A percentile compares a stretch with the other conserved stretches of the same genome.
Conservation (phyloP, 2,888 invertebrate genomes). For the Embidobia sp. region DNA sequence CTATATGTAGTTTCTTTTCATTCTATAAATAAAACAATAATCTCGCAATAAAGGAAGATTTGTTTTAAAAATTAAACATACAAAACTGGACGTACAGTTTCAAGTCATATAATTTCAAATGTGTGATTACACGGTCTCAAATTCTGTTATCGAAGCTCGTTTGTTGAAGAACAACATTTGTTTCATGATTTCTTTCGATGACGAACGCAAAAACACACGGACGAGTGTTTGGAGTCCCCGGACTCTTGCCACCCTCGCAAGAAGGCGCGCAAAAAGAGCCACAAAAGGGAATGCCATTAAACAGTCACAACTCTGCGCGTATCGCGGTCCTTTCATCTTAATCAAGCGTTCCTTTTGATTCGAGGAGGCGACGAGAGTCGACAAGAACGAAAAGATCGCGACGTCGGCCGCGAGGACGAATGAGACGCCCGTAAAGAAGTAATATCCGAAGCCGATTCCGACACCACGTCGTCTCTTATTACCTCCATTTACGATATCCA, state of each 20-base stretch:
- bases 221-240: conserved; percentile 31
- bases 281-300: conserved; percentile 49
- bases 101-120: neutral
- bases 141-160: conserved; percentile 27
- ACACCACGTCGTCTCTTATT: conserved; percentile 57
- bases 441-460: conserved; percentile 44
- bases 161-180: conserved; percentile 28
- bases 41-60: no score
- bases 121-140: conserved; percentile 5
- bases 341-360: conserved; percentile 58
- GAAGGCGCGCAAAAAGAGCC: conserved; percentile 44
- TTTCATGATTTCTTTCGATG: conserved; percentile 33
- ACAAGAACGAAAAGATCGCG: conserved; percentile 33
- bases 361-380: conserved; percentile 56
- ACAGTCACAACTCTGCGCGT: conserved; percentile 49
- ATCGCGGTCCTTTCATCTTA: conserved; percentile 61
- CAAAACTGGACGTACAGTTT: no score
- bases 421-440: conserved; percentile 8
- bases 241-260: conserved; percentile 56
- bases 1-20: no score
- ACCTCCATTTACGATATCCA: conserved; percentile 55
- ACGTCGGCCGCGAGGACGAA: conserved; percentile 27
- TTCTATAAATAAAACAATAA: no score
- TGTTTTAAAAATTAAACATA: no score
- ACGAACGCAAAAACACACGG: conserved; percentile 27